Evolutionary conservation across 2,797 vertebrate genomes (phyloP).

Genomic region (Enteromius anoplus): DNA sequence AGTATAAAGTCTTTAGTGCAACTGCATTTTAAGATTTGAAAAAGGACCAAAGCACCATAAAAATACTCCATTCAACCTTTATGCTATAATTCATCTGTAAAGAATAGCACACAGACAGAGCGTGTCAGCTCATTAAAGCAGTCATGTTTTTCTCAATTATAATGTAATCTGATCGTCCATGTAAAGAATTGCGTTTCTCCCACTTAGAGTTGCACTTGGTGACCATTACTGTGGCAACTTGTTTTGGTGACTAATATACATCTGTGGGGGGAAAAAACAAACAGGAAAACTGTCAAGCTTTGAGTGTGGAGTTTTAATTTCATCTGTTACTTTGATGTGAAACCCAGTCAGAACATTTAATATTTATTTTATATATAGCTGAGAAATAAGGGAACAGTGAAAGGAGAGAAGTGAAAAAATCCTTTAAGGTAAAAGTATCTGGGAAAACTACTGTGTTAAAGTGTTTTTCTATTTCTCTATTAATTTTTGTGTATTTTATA

Average conservation of each 20-base stretch:
- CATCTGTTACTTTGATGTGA: neutral
- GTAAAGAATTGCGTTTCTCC: conserved; percentile 8
- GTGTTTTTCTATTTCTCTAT: neutral
- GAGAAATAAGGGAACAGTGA: neutral
- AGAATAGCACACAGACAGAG: neutral
- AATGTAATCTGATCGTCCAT: conserved; percentile 28
- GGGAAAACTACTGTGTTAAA: neutral
- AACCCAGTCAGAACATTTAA: neutral
- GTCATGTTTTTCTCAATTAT: neutral
- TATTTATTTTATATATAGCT: neutral
- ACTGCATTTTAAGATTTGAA: neutral
- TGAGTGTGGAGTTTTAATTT: neutral
- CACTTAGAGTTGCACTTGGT: conserved; percentile 39
- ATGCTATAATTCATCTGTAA: neutral
- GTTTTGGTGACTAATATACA: conserved; percentile 24
- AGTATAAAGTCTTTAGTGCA: neutral
- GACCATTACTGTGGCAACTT: conserved; percentile 50
- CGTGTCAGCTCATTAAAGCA: neutral
- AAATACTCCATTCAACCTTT: neutral
- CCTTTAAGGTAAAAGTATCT: neutral
- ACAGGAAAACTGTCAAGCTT: neutral
- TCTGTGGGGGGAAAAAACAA: neutral
- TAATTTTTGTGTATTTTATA: neutral
- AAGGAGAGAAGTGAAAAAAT: neutral
- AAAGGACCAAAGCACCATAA: neutral